Conservation (phyloP, 2,797 vertebrate genomes). For the Myripristis jacobus region DNA sequence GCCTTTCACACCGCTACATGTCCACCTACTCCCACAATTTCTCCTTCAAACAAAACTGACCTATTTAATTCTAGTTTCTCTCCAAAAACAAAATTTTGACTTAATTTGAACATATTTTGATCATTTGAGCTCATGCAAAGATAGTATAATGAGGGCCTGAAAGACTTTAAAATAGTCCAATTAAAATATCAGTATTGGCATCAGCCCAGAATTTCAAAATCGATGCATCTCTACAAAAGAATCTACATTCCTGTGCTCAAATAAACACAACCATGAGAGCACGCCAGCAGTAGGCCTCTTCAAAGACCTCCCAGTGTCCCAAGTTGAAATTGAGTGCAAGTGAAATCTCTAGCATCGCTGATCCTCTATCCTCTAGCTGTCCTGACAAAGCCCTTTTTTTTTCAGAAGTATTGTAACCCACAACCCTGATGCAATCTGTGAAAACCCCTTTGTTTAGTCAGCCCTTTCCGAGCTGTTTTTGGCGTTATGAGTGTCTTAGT, state of each 20-base stretch:
- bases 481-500: constrained; percentile 44
- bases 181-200: no score
- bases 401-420: constrained; percentile 18
- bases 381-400: neutral
- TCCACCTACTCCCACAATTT: no score
- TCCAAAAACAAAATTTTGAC: no score
- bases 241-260: neutral
- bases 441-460: constrained; percentile 34
- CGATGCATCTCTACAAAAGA: no score
- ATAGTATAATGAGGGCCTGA: no score
- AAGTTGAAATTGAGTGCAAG: constrained; percentile 5
- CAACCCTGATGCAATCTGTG: constrained; percentile 43
- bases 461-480: constrained; percentile 27
- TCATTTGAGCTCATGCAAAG: no score
- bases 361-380: constrained; percentile 6
- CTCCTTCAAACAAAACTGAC: no score
- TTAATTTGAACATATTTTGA: no score
- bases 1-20: no score
- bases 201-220: no score
- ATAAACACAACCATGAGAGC: neutral
- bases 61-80: no score
- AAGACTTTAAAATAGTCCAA: no score
- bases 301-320: constrained; percentile 3
- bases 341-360: neutral
- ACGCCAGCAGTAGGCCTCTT: neutral